Evolutionary conservation across 2,113 vertebrate genomes (phyloP).

Genomic region (Forbesichthys papilliferus): DNA sequence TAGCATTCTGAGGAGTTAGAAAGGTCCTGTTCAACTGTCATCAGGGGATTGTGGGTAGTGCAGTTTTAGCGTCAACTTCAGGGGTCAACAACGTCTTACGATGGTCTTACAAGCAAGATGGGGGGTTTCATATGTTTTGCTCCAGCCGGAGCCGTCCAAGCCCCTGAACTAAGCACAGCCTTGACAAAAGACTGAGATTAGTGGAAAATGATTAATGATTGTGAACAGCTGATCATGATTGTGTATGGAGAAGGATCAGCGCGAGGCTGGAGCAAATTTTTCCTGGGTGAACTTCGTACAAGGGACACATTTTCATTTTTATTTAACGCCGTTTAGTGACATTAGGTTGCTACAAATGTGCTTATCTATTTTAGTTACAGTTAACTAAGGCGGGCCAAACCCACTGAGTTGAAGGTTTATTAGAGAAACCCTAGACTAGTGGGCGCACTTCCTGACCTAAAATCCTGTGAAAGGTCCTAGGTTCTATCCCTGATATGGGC

Average conservation of each 20-base stretch:
- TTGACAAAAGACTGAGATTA: constrained; percentile 19
- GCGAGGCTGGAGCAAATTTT: constrained; percentile 29
- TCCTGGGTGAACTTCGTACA: constrained; percentile 8
- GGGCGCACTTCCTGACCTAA: constrained; percentile 2
- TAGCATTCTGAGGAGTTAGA: constrained; percentile 74
- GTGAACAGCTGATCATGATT: constrained; percentile 55
- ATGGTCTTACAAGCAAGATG: constrained; percentile 12
- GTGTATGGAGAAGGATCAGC: constrained; percentile 35
- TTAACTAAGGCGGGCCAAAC: constrained; percentile 31
- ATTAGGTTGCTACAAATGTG: constrained; percentile 57
- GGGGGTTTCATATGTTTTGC: constrained; percentile 23
- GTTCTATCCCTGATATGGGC: too few relatives aligned
- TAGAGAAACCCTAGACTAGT: constrained; percentile 7
- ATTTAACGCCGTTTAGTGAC: background rate
- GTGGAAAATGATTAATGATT: constrained; percentile 55
- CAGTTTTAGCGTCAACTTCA: constrained; percentile 52
- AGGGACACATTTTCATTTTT: constrained; percentile 10
- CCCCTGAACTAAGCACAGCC: background rate
- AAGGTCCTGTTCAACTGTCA: constrained; percentile 63
- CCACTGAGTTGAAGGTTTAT: constrained; percentile 11
- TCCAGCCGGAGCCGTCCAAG: constrained; percentile 34
- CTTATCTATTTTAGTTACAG: constrained; percentile 44
- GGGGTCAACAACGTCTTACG: constrained; percentile 16
- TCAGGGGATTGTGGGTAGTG: constrained; percentile 68
- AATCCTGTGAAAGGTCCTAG: too few relatives aligned